Evolutionary conservation across 2,888 invertebrate species (phyloP).

Genomic region (Acleris emargana): DNA sequence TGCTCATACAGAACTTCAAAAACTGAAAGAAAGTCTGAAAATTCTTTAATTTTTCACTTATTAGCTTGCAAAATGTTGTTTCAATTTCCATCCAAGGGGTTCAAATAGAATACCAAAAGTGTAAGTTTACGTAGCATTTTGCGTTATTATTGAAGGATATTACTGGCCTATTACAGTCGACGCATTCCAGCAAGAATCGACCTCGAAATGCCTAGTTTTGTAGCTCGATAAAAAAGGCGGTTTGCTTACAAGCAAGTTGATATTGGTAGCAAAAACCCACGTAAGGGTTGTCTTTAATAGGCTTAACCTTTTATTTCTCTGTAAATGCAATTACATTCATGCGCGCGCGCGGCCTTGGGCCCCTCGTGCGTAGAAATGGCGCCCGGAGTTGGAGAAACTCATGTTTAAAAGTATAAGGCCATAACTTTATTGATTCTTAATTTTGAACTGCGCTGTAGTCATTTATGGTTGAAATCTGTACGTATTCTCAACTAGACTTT

Average conservation of each 20-base stretch:
- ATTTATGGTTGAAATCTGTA: not conserved
- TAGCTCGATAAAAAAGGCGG: constrained; percentile 49
- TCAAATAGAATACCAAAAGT: too few relatives aligned
- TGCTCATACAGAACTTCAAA: too few relatives aligned
- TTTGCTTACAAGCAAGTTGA: constrained; percentile 52
- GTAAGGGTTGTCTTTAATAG: constrained; percentile 56
- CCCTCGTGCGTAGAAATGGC: constrained; percentile 44
- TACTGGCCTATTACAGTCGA: not conserved
- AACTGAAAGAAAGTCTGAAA: too few relatives aligned
- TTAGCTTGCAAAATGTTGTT: too few relatives aligned
- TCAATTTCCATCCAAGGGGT: too few relatives aligned
- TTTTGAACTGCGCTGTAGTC: not conserved
- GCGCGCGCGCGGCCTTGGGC: constrained; percentile 52
- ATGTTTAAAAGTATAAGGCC: not conserved
- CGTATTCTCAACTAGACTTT: not conserved
- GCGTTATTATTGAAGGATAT: too few relatives aligned
- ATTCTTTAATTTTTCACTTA: too few relatives aligned
- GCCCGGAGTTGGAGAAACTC: constrained; percentile 36
- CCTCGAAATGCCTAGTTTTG: constrained; percentile 10
- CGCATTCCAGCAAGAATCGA: not conserved
- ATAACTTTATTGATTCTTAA: not conserved
- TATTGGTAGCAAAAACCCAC: constrained; percentile 46
- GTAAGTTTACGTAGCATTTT: too few relatives aligned
- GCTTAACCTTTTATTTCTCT: constrained; percentile 72
- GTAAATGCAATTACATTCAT: constrained; percentile 67